These are phyloP conservation scores for Stichopus horrens DNA, from an alignment of 53 echinoderm and acorn worm species.

Conservation along the genomic window DNA sequence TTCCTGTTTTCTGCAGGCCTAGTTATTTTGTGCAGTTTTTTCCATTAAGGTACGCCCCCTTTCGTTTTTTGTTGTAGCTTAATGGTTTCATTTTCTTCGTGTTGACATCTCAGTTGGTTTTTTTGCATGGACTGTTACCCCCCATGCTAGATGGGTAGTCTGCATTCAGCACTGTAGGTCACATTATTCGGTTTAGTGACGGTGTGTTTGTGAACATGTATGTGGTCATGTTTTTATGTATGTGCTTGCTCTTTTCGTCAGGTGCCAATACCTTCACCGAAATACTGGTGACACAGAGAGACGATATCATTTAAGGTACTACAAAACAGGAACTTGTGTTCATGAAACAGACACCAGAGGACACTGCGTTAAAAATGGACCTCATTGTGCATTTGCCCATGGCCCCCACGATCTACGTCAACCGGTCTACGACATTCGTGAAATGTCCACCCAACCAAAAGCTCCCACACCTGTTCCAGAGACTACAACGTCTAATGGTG, in stretches of 20 bases:
- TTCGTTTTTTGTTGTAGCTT: too few species aligned
- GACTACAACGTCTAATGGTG: slow-evolving; percentile 59
- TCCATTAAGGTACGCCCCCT: too few species aligned
- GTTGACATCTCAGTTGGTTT: too few species aligned
- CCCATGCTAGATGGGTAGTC: too few species aligned
- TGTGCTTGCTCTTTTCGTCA: slow-evolving; percentile 35
- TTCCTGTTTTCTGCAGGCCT: too few species aligned
- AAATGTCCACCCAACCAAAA: slow-evolving; percentile 77
- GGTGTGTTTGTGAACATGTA: too few species aligned
- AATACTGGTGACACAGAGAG: slow-evolving; percentile 96
- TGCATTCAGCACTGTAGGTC: too few species aligned
- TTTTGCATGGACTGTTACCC: too few species aligned
- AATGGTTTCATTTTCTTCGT: too few species aligned
- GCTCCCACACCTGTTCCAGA: slow-evolving; percentile 48
- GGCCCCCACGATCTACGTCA: slow-evolving; percentile 93
- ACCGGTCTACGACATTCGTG: slow-evolving; percentile 92
- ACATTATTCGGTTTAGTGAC: too few species aligned
- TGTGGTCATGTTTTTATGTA: neutral
- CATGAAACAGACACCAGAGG: slow-evolving; percentile 97
- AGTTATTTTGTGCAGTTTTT: too few species aligned
- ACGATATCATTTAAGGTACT: slow-evolving; percentile 88
- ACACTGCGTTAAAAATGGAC: slow-evolving; percentile 98
- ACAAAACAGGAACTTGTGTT: slow-evolving; percentile 95
- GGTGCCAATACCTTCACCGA: slow-evolving; percentile 86
- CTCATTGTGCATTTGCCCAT: slow-evolving; percentile 98